These are phyloP conservation scores for Dromococcyx pavoninus DNA, from an alignment of 2,797 vertebrate species.

Conservation along the genomic window DNA sequence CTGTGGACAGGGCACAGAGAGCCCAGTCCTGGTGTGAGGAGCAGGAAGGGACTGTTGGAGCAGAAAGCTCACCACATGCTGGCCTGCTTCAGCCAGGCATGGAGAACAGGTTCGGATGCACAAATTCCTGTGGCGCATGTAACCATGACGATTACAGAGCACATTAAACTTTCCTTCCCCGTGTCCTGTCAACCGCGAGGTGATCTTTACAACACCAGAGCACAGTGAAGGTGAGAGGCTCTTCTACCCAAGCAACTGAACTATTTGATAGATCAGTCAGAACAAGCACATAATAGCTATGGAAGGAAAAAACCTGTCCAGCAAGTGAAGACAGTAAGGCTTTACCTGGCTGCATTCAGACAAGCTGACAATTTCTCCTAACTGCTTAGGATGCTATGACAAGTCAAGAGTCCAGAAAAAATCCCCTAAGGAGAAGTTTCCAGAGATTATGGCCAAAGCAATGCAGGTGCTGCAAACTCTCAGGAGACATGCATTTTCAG, in stretches of 20 bases:
- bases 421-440: neutral
- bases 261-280: neutral
- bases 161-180: neutral
- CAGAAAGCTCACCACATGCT: neutral
- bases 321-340: neutral
- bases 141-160: neutral
- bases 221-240: neutral
- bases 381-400: neutral
- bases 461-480: neutral
- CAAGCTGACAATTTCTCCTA: neutral
- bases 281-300: neutral
- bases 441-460: neutral
- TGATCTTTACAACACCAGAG: neutral
- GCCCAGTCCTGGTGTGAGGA: neutral
- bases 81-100: neutral
- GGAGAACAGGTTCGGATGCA: neutral
- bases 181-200: neutral
- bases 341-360: neutral
- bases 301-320: neutral
- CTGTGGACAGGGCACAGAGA: neutral
- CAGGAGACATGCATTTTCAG: neutral
- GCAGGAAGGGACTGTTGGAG: neutral
- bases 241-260: neutral
- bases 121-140: accelerated
- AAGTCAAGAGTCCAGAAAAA: neutral